Conservation (phyloP, 1,140 invertebrate species). For the Brachionus asplanchnoidis region DNA sequence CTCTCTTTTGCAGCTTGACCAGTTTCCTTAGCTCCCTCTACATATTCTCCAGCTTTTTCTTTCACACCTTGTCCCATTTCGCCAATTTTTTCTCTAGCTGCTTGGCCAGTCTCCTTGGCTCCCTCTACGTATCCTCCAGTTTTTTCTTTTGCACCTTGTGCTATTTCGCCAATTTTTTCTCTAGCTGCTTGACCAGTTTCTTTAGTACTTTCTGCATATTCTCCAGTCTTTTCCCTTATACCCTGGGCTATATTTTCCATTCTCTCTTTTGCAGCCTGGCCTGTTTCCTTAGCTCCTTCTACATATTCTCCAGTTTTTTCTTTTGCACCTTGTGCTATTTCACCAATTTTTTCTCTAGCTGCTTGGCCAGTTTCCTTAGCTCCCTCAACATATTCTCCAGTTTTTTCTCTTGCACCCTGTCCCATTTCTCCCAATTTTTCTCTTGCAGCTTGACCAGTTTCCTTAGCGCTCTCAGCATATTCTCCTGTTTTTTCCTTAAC, state of each 20-base stretch:
- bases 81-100: no score
- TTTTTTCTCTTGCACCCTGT: not conserved
- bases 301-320: slow-evolving; percentile 25
- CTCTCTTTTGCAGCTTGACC: not conserved
- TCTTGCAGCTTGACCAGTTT: not conserved
- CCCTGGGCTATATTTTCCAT: not conserved
- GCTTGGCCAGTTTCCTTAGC: not conserved
- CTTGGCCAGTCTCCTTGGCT: not conserved
- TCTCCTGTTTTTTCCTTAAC: slow-evolving; percentile 4
- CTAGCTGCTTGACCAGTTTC: not conserved
- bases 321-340: not conserved
- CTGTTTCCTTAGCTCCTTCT: not conserved
- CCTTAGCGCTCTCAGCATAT: not conserved
- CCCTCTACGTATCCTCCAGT: not conserved
- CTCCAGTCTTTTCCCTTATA: not conserved
- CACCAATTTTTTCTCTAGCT: not conserved
- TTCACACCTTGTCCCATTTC: not conserved
- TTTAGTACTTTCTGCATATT: not conserved
- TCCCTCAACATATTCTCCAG: not conserved
- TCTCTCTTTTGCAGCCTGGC: not conserved
- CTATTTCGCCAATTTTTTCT: not conserved
- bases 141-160: not conserved
- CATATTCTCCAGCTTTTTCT: not conserved
- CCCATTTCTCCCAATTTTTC: not conserved
- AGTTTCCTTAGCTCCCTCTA: not conserved